Evolutionary conservation across 2,113 vertebrate species (phyloP), one percentile per base, ranked within the genome.

Genomic region (Coryphaenoides rupestris): DNA sequence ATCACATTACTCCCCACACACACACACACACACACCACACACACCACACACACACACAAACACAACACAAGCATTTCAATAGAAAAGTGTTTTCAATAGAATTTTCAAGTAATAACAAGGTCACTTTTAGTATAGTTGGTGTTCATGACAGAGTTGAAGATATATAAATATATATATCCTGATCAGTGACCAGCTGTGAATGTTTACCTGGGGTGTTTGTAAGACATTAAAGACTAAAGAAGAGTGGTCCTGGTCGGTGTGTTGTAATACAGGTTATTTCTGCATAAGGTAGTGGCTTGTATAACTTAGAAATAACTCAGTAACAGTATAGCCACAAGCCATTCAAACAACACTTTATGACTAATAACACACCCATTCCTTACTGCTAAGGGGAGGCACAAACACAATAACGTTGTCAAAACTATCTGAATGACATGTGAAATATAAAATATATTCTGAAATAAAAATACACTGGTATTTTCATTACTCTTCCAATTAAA

Each of bases 381-480:
- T 2, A 22, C 14, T 15, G 17, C 65, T 40, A 17, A 64, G 21
- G 58, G 55, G 66, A 62, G 61, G 55, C 5, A n/a, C 63, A 70
- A 58, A 23, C n/a, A n/a, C n/a, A n/a, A n/a, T n/a, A n/a, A n/a
- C n/a, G n/a, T n/a, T n/a, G n/a, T n/a, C n/a, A n/a, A n/a, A 50
- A 58, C 80, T 58, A 40, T 58, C 26, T 75, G 76, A 76, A 80
- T 67, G 67, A 78, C 73, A 68, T 68, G 74, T 86, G 69, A 76
- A 73, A 72, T 74, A 50, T 77, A 52, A 80, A 76, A 69, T 85
- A 76, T 84, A 69, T 78, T 85, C 82, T 85, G 75, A 84, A 87
- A 85, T 87, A 84, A 87, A n/a, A 87, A 78, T 77, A 78, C 76
- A 84, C 74, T 80, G 64, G 78, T 88, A 87, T 90, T 89, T 88